Evolutionary conservation across 2,113 vertebrate species (phyloP), one percentile per base, ranked within the genome.

Genomic region (Castor canadensis): DNA sequence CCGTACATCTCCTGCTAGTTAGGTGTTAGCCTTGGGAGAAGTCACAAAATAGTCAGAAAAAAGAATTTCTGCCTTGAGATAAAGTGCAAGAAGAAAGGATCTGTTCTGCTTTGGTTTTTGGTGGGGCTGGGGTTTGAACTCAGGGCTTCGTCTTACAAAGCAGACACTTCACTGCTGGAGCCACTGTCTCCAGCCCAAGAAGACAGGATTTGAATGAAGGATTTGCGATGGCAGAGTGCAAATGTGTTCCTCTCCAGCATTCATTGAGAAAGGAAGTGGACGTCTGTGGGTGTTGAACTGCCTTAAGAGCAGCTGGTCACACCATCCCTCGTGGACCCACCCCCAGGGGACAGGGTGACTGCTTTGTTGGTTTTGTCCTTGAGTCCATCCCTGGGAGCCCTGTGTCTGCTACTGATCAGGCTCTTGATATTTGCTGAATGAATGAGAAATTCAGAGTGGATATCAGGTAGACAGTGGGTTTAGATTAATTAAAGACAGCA

Each of bases 21-120:
- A 35, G 47, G 20, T 45, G 6, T 71, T 35, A 75, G 92, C 85
- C 38, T 91, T 69, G 60, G 47, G 35, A 88, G 56, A 88, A 90
- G 84, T 67, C 49, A 92, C 56, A 87, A 82, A 86, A 30, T 30
- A 60, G 79, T 66, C 52, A 58, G 28, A 67, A 64, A 76, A 35
- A 87, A n/a, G 69, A 91, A 82, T 83, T 93, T 89, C 32, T 94
- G 79, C 43, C 32, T 77, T 88, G 86, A 86, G 38, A 20, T 89
- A 19, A 80, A 38, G 56, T 73, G n/a, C 15, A 88, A 19, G 24
- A 90, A 77, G 24, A 75, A n/a, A n/a, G n/a, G n/a, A n/a, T n/a
- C n/a, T n/a, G n/a, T n/a, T n/a, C n/a, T n/a, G n/a, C n/a, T n/a
- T n/a, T n/a, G n/a, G n/a, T n/a, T n/a, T n/a, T n/a, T n/a, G n/a